Evolutionary conservation across 2,888 invertebrate genomes (phyloP).

Genomic region (Drosophila aldrichi): DNA sequence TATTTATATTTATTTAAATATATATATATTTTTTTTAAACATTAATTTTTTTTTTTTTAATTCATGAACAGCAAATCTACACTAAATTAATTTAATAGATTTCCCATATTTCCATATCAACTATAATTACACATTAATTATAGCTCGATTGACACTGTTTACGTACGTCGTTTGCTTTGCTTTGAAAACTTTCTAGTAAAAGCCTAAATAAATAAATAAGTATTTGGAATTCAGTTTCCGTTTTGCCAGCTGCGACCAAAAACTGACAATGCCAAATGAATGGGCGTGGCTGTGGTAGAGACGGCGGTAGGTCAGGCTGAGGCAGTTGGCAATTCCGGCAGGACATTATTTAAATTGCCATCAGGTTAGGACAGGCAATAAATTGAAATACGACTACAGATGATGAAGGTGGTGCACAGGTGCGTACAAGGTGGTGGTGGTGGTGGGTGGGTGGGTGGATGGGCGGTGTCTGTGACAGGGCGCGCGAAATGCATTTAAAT

Average conservation of each 20-base stretch:
- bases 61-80: no score
- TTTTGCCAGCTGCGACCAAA: constrained; percentile 38
- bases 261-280: constrained; percentile 43
- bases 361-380: constrained; percentile 71
- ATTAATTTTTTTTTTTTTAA: no score
- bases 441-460: not conserved
- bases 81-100: not conserved
- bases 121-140: not conserved
- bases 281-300: constrained; percentile 7
- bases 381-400: constrained; percentile 55
- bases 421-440: not conserved
- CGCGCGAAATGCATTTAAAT: constrained; percentile 57
- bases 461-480: constrained; percentile 24
- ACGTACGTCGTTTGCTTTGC: constrained; percentile 8
- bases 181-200: constrained; percentile 19
- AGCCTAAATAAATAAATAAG: constrained; percentile 49
- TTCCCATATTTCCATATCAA: not conserved
- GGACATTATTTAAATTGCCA: constrained; percentile 72
- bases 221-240: constrained; percentile 20
- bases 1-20: no score
- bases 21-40: no score
- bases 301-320: not conserved
- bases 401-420: constrained; percentile 28
- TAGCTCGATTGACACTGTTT: not conserved
- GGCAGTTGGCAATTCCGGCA: constrained; percentile 24